A percentile compares a stretch with the other conserved stretches of the same genome.
Conservation (phyloP, 2,113 vertebrate species). For the Hypomesus transpacificus region DNA sequence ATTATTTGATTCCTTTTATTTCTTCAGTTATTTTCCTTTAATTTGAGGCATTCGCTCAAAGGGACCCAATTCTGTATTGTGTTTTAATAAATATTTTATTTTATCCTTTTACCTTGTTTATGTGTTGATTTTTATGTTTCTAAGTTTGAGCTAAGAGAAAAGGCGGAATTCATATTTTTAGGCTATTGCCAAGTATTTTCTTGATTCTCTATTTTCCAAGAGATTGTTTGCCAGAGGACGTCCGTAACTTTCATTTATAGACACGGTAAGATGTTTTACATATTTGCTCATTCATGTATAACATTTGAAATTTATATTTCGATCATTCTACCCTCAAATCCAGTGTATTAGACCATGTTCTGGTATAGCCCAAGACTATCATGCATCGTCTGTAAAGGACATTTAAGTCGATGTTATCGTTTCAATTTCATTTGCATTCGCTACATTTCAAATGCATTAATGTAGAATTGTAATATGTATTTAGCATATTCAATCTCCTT, state of each 20-base stretch:
- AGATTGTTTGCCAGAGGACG: slow-evolving; percentile 74
- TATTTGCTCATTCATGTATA: slow-evolving; percentile 56
- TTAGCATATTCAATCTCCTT: no score
- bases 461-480: no score
- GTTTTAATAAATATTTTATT: slow-evolving; percentile 77
- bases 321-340: slow-evolving; percentile 28
- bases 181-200: slow-evolving; percentile 64
- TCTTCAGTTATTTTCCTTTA: slow-evolving; percentile 65
- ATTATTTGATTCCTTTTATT: slow-evolving; percentile 77
- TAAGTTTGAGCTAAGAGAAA: slow-evolving; percentile 64
- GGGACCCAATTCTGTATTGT: slow-evolving; percentile 66
- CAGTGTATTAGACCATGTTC: slow-evolving; percentile 33
- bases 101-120: slow-evolving; percentile 70
- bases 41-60: slow-evolving; percentile 65
- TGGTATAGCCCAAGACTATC: slow-evolving; percentile 37
- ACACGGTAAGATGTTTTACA: slow-evolving; percentile 73
- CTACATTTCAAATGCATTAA: no score
- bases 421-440: no score
- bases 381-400: slow-evolving; percentile 44
- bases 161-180: slow-evolving; percentile 62
- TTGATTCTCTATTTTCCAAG: slow-evolving; percentile 55
- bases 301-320: slow-evolving; percentile 29
- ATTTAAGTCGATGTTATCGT: no score
- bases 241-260: slow-evolving; percentile 74
- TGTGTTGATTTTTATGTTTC: slow-evolving; percentile 70